Base-by-base conservation (phyloP, 2,888 invertebrate species). In the Escarpia spicata region DNA sequence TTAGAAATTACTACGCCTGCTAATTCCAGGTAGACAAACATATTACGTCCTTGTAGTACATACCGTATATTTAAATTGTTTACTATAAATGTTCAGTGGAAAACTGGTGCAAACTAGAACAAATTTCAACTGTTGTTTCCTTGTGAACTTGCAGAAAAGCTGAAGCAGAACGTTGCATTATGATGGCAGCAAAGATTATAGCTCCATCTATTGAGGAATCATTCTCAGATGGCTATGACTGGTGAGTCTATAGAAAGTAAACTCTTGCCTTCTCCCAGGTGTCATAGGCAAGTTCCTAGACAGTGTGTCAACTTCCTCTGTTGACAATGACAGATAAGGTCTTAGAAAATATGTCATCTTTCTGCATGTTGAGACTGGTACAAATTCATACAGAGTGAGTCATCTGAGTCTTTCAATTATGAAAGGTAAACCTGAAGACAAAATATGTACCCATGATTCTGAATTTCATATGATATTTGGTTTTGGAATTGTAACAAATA, bases 171-270 rank as follows among this genome's bases (percentile, higher is more conserved):
- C 97, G 98, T 95, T 98, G 98, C 94, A 98, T 99, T 95, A 97
- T 98, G 92, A 98, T 98, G 94, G 98, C 98, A 37, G 98, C 98
- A 12, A 98, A 98, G 96, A 97, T 99, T n/a, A 98, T 99, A 95
- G 98, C 98, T 0, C 98, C 98, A 3, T 97, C 98, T 31, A 98
- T 98, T 94, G 98, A 98, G 95, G 97, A 95, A 44, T 96, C 96
- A 90, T 97, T 97, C 94, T 95, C 96, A 89, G 96, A 96, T 75
- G 97, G 97, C 92, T 97, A 97, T 95, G 97, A 97, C 94, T 97
- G 97, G 98, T 97, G 95, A 94, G 94, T 93, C n/a, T 75, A n/a
- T 52, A 52, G 52, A 52, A 52, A 75, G n/a, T n/a, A 26, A 75
- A 75, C 75, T 75, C 75, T 60, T 75, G 52, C 15, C 2, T 52